Conservation (phyloP, 92 coral and sea anemone species). For the Virgularia gustaviana region DNA sequence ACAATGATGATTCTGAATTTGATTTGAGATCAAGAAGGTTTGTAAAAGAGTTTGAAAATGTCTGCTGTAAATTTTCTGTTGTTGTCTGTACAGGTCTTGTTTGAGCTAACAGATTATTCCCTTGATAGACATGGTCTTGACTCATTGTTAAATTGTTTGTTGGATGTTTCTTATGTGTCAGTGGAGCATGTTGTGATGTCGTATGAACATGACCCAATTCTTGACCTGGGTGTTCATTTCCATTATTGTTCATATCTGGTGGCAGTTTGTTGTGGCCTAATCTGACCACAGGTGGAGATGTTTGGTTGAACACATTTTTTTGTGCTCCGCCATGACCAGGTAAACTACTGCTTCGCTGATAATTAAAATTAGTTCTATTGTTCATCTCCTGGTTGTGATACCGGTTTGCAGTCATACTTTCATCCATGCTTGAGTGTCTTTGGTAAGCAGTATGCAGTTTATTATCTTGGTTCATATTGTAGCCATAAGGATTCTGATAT, state of each 20-base stretch:
- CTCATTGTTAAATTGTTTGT: conserved; percentile 85
- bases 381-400: conserved; percentile 24
- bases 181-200: conserved; percentile 6
- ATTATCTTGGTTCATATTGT: conserved; percentile 21
- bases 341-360: conserved; percentile 33
- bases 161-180: conserved; percentile 39
- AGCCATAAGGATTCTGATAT: conserved; percentile 17
- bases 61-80: conserved; percentile 12
- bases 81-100: conserved; percentile 13
- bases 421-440: conserved; percentile 33
- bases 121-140: conserved; percentile 68
- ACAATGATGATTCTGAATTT: conserved; percentile 26
- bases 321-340: conserved; percentile 18
- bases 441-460: conserved; percentile 29
- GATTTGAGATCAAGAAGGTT: conserved; percentile 37
- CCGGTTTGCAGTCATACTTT: conserved; percentile 12
- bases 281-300: conserved; percentile 39
- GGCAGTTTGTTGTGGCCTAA: conserved; percentile 11
- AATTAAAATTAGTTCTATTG: conserved; percentile 12
- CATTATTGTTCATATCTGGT: conserved; percentile 40
- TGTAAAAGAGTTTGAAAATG: conserved; percentile 32
- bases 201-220: conserved; percentile 18
- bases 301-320: conserved; percentile 21
- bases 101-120: conserved; percentile 3
- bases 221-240: conserved; percentile 23